These are phyloP conservation scores for Caradrina clavipalpis DNA, from an alignment of 2,888 invertebrate species.

Conservation along the genomic window DNA sequence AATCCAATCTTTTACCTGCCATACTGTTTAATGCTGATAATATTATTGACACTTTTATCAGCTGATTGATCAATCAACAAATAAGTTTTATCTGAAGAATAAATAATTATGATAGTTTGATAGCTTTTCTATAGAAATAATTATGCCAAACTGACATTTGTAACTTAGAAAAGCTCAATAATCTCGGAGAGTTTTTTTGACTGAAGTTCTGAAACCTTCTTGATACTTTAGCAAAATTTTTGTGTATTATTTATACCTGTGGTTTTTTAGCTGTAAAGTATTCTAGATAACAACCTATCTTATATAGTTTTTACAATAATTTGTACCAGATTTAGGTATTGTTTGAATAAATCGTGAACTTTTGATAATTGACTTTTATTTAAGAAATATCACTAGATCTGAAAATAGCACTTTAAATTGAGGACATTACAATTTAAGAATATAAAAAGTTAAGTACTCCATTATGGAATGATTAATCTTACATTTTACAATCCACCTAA, in stretches of 20 bases:
- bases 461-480: background rate
- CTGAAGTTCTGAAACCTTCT: background rate
- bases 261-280: slow-evolving; percentile 50
- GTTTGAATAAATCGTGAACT: slow-evolving; percentile 57
- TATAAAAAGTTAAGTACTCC: too few relatives aligned
- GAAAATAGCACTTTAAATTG: background rate
- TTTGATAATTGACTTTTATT: slow-evolving; percentile 19
- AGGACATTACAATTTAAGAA: too few relatives aligned
- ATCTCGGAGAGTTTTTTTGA: background rate
- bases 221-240: slow-evolving; percentile 21
- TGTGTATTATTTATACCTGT: slow-evolving; percentile 30
- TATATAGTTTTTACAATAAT: slow-evolving; percentile 44
- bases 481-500: background rate
- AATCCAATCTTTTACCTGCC: too few relatives aligned
- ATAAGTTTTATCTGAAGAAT: too few relatives aligned
- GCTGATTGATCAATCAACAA: too few relatives aligned
- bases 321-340: slow-evolving; percentile 49
- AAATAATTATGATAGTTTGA: too few relatives aligned
- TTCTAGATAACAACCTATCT: slow-evolving; percentile 26
- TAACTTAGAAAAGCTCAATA: too few relatives aligned
- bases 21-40: too few relatives aligned
- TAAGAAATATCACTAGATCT: background rate
- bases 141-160: too few relatives aligned
- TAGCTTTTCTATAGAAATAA: too few relatives aligned
- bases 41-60: too few relatives aligned